Base-by-base conservation (phyloP, 2,113 vertebrate genomes). In the Xenotilapia leptura region DNA sequence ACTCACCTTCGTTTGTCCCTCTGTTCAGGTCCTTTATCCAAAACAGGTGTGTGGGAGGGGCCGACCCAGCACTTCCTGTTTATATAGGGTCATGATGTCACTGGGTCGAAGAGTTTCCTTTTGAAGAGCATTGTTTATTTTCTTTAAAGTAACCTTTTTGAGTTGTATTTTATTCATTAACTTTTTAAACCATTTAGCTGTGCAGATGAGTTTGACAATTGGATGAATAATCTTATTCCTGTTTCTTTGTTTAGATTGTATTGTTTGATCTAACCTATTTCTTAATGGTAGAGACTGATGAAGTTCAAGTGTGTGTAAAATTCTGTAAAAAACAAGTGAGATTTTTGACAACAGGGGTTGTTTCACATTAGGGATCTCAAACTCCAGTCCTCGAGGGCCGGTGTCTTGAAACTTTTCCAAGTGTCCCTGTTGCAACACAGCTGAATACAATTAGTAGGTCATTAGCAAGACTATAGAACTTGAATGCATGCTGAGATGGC, bases 71-170 rank as follows among this genome's bases (percentile, higher is more conserved):
- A n/a, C 0, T 13, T 65, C 19, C 19, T 38, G 60, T 38, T 38
- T 65, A 65, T 65, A 65, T 65, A 65, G 33, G 9, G 60, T 38
- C 31, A n/a, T 65, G 31, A 38, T n/a, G 33, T 65, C 33, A 65
- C 33, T 65, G 33, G 10, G 31, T 65, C 0, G 0, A 62, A 62
- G 31, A 4, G 31, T 0, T 2, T 62, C 58, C 58, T 36, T 62
- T 62, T 62, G 6, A 33, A 62, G 0, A 62, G 15, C 15, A 62
- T 62, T 62, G 58, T 62, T 33, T 62, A 33, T 62, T 62, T 62
- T 36, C 58, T 62, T 36, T 62, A 36, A 36, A 62, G 58, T 36
- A 62, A 62, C 58, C 0, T 62, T 62, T 62, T 62, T 1, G 58
- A 62, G 31, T 62, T 62, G 17, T 7, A 62, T 33, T 62, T 3